Evolutionary conservation across 2,888 invertebrate genomes (phyloP).

Genomic region (Netelia inedita): DNA sequence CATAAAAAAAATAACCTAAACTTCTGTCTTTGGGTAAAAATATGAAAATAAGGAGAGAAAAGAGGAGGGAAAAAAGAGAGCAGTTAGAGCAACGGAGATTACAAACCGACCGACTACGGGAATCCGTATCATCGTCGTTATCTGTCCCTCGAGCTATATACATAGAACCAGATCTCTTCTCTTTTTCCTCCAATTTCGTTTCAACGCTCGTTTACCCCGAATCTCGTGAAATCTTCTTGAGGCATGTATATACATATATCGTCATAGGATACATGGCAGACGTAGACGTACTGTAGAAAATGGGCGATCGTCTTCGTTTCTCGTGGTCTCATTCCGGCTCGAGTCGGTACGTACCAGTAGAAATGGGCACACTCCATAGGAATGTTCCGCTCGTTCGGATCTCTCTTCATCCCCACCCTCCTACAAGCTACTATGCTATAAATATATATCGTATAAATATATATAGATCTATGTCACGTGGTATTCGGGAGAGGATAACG

Average conservation of each 20-base stretch:
- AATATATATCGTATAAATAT: not conserved
- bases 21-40: too few species aligned
- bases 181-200: slow-evolving; percentile 61
- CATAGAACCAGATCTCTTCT: slow-evolving; percentile 1
- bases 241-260: not conserved
- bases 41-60: not conserved
- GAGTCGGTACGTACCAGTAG: slow-evolving; percentile 16
- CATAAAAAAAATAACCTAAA: too few species aligned
- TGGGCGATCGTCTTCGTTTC: slow-evolving; percentile 54
- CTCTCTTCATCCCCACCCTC: not conserved
- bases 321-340: slow-evolving; percentile 18
- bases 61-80: slow-evolving; percentile 28
- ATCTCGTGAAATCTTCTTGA: slow-evolving; percentile 62
- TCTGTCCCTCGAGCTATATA: not conserved
- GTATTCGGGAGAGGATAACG: slow-evolving; percentile 75
- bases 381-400: slow-evolving; percentile 52
- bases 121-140: slow-evolving; percentile 50
- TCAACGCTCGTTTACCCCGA: slow-evolving; percentile 64
- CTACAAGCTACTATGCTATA: not conserved
- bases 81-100: slow-evolving; percentile 30
- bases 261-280: slow-evolving; percentile 29
- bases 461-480: slow-evolving; percentile 55
- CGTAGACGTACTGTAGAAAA: slow-evolving; percentile 57
- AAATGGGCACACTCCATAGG: slow-evolving; percentile 46
- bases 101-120: slow-evolving; percentile 46